Percentiles rank a stretch among this genome's conserved stretches.
phyloP scores from a whole-genome alignment of 2,113 vertebrate genomes.

The Columba janthina region DNA sequence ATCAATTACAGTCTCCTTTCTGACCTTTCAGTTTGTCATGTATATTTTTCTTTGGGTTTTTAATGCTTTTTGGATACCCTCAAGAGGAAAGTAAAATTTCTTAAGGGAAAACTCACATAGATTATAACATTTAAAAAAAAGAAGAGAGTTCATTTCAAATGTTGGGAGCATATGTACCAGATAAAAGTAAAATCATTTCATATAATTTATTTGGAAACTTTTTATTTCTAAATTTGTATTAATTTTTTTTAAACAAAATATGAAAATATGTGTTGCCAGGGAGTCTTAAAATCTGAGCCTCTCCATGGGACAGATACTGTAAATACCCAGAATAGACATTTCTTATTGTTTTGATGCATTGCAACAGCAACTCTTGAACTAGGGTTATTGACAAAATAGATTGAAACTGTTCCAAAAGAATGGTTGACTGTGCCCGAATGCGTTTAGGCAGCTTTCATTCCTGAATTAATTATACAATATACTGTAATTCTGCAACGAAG shows the following conservation, averaged over 20 bases:
- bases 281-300: not conserved
- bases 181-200: not conserved
- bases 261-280: not conserved
- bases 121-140: not conserved
- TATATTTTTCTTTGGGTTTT: conserved; percentile 19
- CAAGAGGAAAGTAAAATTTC: conserved; percentile 22
- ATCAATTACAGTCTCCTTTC: conserved; percentile 35
- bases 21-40: conserved; percentile 35
- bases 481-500: not conserved
- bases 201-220: not conserved
- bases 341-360: not conserved
- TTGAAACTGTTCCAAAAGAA: not conserved
- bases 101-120: not conserved
- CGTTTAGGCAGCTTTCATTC: conserved; percentile 19
- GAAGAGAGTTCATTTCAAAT: not conserved
- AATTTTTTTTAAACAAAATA: not conserved
- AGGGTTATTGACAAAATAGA: conserved; percentile 21
- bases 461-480: conserved; percentile 19
- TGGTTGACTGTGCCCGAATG: not conserved
- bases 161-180: not conserved
- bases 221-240: not conserved
- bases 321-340: not conserved
- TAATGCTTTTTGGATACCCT: conserved; percentile 8
- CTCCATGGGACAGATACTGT: not conserved
- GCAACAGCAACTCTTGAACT: conserved; percentile 11